These are phyloP conservation scores for Saccostrea glomerata DNA, from an alignment of 1,140 invertebrate species.

Conservation along the genomic window DNA sequence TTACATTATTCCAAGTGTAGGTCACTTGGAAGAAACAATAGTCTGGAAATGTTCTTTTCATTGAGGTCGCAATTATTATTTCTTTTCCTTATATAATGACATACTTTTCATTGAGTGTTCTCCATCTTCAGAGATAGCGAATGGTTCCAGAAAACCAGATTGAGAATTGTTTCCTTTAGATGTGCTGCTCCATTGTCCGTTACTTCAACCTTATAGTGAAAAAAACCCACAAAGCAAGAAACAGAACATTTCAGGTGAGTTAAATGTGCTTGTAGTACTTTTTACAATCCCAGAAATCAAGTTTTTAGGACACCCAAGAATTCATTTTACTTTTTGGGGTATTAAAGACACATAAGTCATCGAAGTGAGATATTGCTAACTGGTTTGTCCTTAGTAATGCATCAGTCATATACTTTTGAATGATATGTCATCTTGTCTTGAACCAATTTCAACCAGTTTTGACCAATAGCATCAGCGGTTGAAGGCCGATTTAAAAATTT, in stretches of 20 bases:
- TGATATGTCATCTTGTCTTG: no score
- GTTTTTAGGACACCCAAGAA: no score
- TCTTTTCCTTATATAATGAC: neutral
- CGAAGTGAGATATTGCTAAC: no score
- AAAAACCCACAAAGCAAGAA: neutral
- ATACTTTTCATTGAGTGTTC: neutral
- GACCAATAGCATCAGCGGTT: no score
- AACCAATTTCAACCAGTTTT: no score
- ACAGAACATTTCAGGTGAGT: constrained; percentile 22
- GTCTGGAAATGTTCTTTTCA: neutral
- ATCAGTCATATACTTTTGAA: no score
- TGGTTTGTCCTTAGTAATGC: no score
- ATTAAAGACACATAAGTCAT: no score
- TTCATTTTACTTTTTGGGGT: no score
- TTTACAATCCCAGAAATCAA: neutral
- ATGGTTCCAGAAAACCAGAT: neutral
- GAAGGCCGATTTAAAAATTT: no score
- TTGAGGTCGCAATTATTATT: neutral
- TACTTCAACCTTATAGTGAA: neutral
- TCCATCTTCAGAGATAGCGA: neutral
- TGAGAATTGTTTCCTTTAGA: neutral
- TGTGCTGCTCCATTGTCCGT: neutral
- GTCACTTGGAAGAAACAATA: neutral
- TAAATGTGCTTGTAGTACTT: neutral
- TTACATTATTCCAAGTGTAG: neutral